A percentile compares a stretch with the other conserved stretches of the same genome.
phyloP scores from a whole-genome alignment of 2,113 vertebrate species.

The Aldabrachelys gigantea region DNA sequence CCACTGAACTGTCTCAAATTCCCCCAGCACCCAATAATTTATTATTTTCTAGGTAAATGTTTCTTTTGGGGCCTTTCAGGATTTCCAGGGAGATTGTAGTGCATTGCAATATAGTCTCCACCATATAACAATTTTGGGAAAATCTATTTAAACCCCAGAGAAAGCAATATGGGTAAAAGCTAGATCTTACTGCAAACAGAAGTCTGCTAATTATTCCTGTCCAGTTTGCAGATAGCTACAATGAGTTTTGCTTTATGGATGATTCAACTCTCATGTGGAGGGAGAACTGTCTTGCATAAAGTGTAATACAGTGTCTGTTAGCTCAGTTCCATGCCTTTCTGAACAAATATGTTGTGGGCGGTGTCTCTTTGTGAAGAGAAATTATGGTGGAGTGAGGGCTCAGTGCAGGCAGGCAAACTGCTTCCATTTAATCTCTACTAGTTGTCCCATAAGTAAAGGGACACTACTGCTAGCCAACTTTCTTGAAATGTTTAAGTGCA shows the following conservation, averaged over 20 bases:
- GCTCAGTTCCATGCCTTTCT: neutral
- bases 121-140: neutral
- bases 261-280: neutral
- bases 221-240: neutral
- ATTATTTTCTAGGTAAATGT: neutral
- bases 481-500: slow-evolving; percentile 1
- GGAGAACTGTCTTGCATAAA: neutral
- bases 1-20: neutral
- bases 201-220: neutral
- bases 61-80: neutral
- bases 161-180: neutral
- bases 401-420: neutral
- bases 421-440: neutral
- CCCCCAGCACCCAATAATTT: neutral
- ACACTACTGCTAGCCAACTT: neutral
- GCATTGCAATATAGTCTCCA: neutral
- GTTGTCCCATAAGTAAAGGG: neutral
- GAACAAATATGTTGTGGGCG: neutral
- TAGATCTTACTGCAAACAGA: neutral
- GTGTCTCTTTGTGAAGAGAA: neutral
- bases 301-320: neutral
- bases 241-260: neutral
- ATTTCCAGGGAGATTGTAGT: neutral
- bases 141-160: neutral
- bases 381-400: neutral